A percentile compares a stretch with the other conserved stretches of the same genome.
These are phyloP conservation scores for Oryzias javanicus DNA, from an alignment of 2,113 vertebrate species.

Conservation along the genomic window DNA sequence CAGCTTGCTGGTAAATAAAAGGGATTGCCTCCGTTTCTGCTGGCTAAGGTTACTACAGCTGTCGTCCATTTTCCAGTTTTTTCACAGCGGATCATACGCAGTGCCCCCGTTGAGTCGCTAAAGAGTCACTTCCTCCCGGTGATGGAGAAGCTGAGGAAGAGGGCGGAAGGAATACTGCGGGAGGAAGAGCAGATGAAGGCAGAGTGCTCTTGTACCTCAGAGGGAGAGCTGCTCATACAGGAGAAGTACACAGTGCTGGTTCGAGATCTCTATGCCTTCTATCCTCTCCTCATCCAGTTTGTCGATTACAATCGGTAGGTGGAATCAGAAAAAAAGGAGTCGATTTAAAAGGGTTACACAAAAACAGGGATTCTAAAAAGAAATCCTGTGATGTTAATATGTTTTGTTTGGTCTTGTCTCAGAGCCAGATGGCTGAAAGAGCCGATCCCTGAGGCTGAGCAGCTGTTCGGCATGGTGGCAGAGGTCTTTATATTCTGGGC, in stretches of 20 bases:
- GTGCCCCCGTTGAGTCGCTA: conserved; percentile 82
- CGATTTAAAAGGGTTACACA: neutral
- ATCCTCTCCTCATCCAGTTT: conserved; percentile 92
- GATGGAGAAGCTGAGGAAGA: conserved; percentile 95
- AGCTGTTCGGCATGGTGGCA: conserved; percentile 90
- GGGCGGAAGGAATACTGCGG: conserved; percentile 83
- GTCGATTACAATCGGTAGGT: conserved; percentile 91
- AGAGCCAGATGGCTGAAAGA: conserved; percentile 92
- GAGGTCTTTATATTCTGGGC: conserved; percentile 96
- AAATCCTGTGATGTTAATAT: conserved; percentile 13
- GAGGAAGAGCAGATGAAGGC: conserved; percentile 91
- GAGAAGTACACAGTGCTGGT: conserved; percentile 90
- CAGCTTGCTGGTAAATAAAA: conserved; percentile 83
- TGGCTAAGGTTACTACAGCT: neutral
- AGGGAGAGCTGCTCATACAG: conserved; percentile 89
- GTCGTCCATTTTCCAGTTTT: conserved; percentile 76
- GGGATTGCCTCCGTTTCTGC: neutral
- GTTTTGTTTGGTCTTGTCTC: conserved; percentile 36
- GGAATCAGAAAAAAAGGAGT: neutral
- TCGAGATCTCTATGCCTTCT: conserved; percentile 93
- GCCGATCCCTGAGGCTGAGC: conserved; percentile 84
- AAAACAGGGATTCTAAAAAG: neutral
- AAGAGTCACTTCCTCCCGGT: conserved; percentile 92
- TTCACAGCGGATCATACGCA: conserved; percentile 90
- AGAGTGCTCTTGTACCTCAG: conserved; percentile 83